Percentiles rank a stretch among this genome's conserved stretches.
Evolutionary conservation across 2,113 vertebrate species (phyloP).

Genomic region (Istiophorus platypterus): DNA sequence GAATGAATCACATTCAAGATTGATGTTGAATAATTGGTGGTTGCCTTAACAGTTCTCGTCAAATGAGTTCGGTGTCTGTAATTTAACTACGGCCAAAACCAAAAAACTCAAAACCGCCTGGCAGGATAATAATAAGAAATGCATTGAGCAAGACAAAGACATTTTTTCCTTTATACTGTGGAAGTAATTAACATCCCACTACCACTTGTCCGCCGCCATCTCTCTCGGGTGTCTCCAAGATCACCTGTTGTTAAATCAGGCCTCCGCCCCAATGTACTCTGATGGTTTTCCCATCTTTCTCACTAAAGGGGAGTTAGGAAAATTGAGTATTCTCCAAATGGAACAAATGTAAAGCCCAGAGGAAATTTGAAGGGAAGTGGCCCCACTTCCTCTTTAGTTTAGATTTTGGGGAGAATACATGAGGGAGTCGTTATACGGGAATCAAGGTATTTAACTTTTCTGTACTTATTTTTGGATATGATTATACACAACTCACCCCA

Average conservation of each 20-base stretch:
- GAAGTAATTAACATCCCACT: slow-evolving; percentile 46
- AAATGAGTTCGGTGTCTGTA: slow-evolving; percentile 41
- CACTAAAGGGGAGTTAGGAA: slow-evolving; percentile 79
- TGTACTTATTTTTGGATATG: not conserved
- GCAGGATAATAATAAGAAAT: slow-evolving; percentile 32
- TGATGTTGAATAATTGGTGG: slow-evolving; percentile 45
- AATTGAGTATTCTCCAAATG: slow-evolving; percentile 65
- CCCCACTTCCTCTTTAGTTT: slow-evolving; percentile 6
- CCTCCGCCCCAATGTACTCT: slow-evolving; percentile 23
- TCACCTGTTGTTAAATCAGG: slow-evolving; percentile 48
- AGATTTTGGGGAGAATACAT: slow-evolving; percentile 1
- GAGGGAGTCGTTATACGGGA: not conserved
- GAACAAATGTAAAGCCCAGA: slow-evolving; percentile 44
- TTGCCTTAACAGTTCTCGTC: slow-evolving; percentile 43
- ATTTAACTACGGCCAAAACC: slow-evolving; percentile 9
- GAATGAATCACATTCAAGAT: slow-evolving; percentile 40
- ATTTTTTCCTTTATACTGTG: not conserved
- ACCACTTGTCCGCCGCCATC: slow-evolving; percentile 2
- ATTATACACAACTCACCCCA: not conserved
- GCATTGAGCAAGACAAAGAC: slow-evolving; percentile 35
- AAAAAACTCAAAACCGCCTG: slow-evolving; percentile 3
- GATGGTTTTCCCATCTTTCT: slow-evolving; percentile 82
- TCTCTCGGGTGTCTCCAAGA: slow-evolving; percentile 38
- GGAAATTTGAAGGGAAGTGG: slow-evolving; percentile 13
- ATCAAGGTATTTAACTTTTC: slow-evolving; percentile 7